These are phyloP conservation scores for Linurgus olivaceus DNA, from an alignment of 2,797 vertebrate species.

Conservation along the genomic window DNA sequence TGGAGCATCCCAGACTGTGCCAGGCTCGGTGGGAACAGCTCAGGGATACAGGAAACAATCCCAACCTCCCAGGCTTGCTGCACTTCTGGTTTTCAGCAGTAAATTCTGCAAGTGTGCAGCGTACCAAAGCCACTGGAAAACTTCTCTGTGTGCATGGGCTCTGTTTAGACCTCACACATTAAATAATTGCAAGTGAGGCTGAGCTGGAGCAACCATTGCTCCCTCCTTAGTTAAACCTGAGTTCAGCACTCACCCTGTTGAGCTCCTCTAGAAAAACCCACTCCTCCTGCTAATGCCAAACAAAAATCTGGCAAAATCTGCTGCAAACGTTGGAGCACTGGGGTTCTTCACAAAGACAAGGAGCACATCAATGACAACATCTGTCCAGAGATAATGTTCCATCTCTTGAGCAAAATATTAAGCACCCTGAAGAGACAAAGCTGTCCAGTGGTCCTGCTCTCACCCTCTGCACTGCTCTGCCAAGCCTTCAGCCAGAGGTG, in stretches of 20 bases:
- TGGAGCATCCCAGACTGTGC: background rate
- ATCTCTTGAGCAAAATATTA: rapidly evolving
- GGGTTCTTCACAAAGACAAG: background rate
- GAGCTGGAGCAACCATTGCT: background rate
- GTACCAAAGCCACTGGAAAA: background rate
- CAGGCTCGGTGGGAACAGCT: background rate
- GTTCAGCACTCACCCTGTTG: background rate
- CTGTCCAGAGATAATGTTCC: background rate
- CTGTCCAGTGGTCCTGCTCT: background rate
- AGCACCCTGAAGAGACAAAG: background rate
- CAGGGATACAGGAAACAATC: background rate
- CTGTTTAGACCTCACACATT: background rate
- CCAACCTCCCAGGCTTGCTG: background rate
- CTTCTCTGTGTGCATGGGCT: background rate
- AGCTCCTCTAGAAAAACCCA: background rate
- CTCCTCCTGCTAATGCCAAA: background rate
- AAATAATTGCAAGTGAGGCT: background rate
- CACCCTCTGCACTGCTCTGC: background rate
- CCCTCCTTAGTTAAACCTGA: background rate
- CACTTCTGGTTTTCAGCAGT: background rate
- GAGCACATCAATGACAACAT: background rate
- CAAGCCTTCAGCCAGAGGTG: background rate
- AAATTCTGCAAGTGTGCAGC: background rate
- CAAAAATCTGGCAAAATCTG: background rate
- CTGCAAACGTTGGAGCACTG: rapidly evolving